A percentile compares a stretch with the other conserved stretches of the same genome.
Evolutionary conservation across 1,140 invertebrate genomes (phyloP).

Genomic region (Macrotrachela quadricornifera): DNA sequence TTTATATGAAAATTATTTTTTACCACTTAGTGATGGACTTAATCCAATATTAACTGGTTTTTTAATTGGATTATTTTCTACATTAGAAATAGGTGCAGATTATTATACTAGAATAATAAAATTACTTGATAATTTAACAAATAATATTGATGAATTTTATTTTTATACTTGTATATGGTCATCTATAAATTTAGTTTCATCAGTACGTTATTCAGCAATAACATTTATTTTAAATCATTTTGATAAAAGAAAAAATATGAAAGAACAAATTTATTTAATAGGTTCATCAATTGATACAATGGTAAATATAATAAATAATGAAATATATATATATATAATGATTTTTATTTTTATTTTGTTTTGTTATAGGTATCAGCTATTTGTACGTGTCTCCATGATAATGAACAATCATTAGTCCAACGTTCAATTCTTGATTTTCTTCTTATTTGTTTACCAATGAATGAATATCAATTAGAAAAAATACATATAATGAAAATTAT

Average conservation of each 20-base stretch:
- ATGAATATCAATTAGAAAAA: slow-evolving; percentile 49
- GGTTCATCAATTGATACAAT: slow-evolving; percentile 13
- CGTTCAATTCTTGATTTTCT: slow-evolving; percentile 63
- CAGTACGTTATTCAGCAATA: slow-evolving; percentile 60
- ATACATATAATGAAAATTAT: slow-evolving; percentile 53
- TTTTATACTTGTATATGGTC: slow-evolving; percentile 79
- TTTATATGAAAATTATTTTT: slow-evolving; percentile 82
- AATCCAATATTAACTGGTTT: slow-evolving; percentile 66
- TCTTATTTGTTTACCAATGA: slow-evolving; percentile 60
- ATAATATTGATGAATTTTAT: slow-evolving; percentile 49
- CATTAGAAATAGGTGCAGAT: slow-evolving; percentile 71
- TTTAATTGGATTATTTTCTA: slow-evolving; percentile 56
- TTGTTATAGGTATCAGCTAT: slow-evolving; percentile 30
- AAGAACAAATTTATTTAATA: slow-evolving; percentile 6
- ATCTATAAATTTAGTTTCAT: slow-evolving; percentile 50
- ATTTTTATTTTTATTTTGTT: too few species aligned
- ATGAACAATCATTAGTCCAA: slow-evolving; percentile 55
- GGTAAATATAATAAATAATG: slow-evolving; percentile 26
- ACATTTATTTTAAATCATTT: slow-evolving; percentile 58
- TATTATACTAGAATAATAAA: slow-evolving; percentile 45
- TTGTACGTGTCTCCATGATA: slow-evolving; percentile 53
- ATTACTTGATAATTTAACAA: slow-evolving; percentile 31
- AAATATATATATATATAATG: too few species aligned
- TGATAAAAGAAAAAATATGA: slow-evolving; percentile 29
- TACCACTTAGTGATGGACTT: slow-evolving; percentile 54